A percentile compares a stretch with the other conserved stretches of the same genome.
phyloP scores from a whole-genome alignment of 2,113 vertebrate species.

The Nothocercus nigrocapillus region DNA sequence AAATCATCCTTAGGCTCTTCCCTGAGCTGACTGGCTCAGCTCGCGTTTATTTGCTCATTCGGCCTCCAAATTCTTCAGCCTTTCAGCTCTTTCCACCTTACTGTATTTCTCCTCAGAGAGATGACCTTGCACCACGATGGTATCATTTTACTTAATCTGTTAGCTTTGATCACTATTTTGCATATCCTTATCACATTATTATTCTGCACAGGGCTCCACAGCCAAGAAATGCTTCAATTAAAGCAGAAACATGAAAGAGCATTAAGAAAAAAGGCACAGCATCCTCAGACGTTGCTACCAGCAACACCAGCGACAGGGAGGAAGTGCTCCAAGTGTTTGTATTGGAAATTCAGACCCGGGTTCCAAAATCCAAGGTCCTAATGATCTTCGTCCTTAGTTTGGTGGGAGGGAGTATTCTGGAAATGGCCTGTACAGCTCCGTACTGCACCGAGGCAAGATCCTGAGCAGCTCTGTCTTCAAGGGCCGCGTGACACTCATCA shows the following conservation, averaged over 20 bases:
- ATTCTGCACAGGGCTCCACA: background rate
- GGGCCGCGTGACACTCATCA: no score
- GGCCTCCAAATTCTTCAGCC: background rate
- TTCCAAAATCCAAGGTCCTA: background rate
- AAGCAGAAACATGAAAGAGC: background rate
- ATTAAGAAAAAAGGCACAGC: background rate
- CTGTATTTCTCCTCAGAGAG: background rate
- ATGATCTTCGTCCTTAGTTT: background rate
- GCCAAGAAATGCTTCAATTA: background rate
- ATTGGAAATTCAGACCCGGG: background rate
- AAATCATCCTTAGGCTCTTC: fast-evolving
- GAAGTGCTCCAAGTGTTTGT: background rate
- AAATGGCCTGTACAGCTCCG: background rate
- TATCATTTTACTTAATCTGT: background rate
- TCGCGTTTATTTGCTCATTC: background rate
- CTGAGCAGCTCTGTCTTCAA: background rate
- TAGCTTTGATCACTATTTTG: background rate
- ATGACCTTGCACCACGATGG: background rate
- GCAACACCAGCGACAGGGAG: background rate
- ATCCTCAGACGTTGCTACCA: background rate
- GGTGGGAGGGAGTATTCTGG: background rate
- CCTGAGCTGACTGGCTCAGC: fast-evolving
- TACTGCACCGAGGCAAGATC: background rate
- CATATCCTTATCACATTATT: background rate
- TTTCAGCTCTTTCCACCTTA: background rate